Evolutionary conservation across 2,888 invertebrate species (phyloP).

Genomic region (Pollenia griseotomentosa): DNA sequence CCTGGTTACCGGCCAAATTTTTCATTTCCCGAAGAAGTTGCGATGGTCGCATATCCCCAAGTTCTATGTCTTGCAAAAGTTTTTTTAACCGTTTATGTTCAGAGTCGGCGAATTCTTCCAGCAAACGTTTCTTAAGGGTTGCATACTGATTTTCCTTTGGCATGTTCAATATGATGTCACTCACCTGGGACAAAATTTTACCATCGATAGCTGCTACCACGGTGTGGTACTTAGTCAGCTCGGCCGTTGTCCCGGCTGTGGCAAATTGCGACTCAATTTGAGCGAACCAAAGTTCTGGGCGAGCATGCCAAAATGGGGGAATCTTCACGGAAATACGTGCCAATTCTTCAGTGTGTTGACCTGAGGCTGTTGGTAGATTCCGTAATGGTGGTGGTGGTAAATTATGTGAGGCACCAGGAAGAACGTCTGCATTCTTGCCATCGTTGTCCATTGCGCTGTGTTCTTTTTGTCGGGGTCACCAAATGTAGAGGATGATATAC

Average conservation of each 20-base stretch:
- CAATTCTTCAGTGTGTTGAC: too few relatives aligned
- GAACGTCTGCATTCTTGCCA: too few relatives aligned
- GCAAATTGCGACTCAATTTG: constrained; percentile 75
- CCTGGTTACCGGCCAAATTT: too few relatives aligned
- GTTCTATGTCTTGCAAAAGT: constrained; percentile 72
- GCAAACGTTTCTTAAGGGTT: constrained; percentile 73
- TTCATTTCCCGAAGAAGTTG: constrained; percentile 76
- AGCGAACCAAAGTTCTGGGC: constrained; percentile 24
- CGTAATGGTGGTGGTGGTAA: too few relatives aligned
- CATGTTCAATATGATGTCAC: constrained; percentile 75
- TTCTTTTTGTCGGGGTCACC: constrained; percentile 30
- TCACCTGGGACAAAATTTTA: constrained; percentile 74
- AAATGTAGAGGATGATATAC: not conserved
- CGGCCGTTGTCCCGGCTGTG: constrained; percentile 70
- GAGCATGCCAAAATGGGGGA: constrained; percentile 34
- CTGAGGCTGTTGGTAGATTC: too few relatives aligned
- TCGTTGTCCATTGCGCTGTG: not conserved
- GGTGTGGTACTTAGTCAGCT: constrained; percentile 75
- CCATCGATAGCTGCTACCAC: constrained; percentile 76
- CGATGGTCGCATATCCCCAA: constrained; percentile 76
- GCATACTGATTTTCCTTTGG: constrained; percentile 65
- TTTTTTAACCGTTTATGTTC: constrained; percentile 74
- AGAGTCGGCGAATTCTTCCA: constrained; percentile 74
- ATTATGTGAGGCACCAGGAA: too few relatives aligned
- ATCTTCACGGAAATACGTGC: too few relatives aligned